A percentile compares a stretch with the other conserved stretches of the same genome.
phyloP scores from a whole-genome alignment of 2,888 invertebrate species.

The Agapostemon virescens region DNA sequence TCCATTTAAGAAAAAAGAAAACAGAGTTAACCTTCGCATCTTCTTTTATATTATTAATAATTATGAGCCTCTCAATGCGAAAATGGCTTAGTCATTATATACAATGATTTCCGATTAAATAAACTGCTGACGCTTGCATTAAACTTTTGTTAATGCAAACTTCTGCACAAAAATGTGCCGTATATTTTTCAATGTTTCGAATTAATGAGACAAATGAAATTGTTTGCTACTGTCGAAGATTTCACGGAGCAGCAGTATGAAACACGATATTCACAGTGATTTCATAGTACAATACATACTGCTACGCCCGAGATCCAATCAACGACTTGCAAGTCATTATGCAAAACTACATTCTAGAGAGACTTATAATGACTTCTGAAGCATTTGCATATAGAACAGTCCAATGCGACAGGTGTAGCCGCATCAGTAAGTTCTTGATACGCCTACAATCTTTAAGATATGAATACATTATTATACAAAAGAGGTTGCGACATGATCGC shows the following conservation, averaged over 20 bases:
- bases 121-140: not conserved
- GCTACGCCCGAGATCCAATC: conserved; percentile 23
- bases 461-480: not conserved
- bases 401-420: conserved; percentile 26
- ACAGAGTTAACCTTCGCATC: too few relatives aligned
- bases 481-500: not conserved
- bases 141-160: not conserved
- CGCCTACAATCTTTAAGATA: not conserved
- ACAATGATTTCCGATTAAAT: not conserved
- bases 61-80: too few relatives aligned
- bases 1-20: too few relatives aligned
- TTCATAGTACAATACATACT: not conserved
- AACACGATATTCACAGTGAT: conserved; percentile 13
- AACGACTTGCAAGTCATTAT: conserved; percentile 31
- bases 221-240: not conserved
- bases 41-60: too few relatives aligned
- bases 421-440: conserved; percentile 6
- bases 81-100: too few relatives aligned
- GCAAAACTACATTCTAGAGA: conserved; percentile 17
- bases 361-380: conserved; percentile 20
- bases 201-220: not conserved
- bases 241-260: not conserved
- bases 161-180: not conserved
- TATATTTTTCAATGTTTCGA: not conserved
- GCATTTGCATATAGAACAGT: conserved; percentile 36